A percentile compares a stretch with the other conserved stretches of the same genome.
Conservation (phyloP, 2,888 invertebrate genomes). For the Blastobasis adustella region DNA sequence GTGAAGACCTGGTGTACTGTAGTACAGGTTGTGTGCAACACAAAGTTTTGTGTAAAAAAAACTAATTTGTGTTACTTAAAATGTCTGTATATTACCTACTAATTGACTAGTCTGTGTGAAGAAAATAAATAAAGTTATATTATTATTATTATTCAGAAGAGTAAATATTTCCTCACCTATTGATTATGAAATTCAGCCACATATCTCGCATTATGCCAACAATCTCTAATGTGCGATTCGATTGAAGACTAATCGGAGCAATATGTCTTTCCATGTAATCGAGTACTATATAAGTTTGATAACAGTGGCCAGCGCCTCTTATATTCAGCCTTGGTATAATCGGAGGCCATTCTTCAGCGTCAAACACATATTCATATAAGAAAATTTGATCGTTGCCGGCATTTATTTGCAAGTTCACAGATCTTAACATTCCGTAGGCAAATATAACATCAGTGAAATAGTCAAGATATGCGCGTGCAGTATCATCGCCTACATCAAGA, state of each 20-base stretch:
- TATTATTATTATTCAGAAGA: no score
- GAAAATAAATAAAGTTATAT: no score
- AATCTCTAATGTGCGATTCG: not conserved
- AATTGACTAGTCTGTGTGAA: no score
- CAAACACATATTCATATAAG: conserved; percentile 20
- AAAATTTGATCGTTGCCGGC: conserved; percentile 21
- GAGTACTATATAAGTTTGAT: conserved; percentile 2
- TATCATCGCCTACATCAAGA: conserved; percentile 21
- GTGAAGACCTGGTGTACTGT: no score
- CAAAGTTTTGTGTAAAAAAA: no score
- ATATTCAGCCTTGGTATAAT: not conserved
- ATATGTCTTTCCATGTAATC: not conserved
- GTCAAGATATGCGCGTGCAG: conserved; percentile 28
- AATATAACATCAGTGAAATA: conserved; percentile 45
- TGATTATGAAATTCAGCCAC: not conserved
- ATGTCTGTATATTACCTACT: no score
- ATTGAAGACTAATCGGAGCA: no score
- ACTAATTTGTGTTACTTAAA: no score
- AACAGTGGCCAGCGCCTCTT: conserved; percentile 4
- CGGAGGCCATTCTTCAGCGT: not conserved
- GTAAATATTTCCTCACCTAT: conserved; percentile 30
- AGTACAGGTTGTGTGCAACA: no score
- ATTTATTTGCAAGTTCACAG: conserved; percentile 16
- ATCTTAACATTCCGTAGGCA: conserved; percentile 14
- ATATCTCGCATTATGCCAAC: not conserved